Conservation (phyloP, 2,113 vertebrate genomes). For the Microcebus griseorufus region DNA sequence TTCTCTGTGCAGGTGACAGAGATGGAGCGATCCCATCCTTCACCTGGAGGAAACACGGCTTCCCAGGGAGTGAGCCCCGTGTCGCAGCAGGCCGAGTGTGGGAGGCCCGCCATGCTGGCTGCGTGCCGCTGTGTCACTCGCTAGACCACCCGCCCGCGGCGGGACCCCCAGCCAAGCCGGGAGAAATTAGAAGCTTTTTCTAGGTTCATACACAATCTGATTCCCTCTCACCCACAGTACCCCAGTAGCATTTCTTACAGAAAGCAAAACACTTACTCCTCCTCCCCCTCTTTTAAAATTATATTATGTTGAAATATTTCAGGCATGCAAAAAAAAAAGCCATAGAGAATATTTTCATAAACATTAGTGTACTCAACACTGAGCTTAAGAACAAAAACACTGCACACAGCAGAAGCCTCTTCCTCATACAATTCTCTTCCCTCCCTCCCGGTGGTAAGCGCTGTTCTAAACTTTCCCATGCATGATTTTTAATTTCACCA, state of each 20-base stretch:
- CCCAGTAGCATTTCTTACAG: background rate
- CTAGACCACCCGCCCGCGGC: fast-evolving
- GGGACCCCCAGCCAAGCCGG: background rate
- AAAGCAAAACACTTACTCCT: background rate
- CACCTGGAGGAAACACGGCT: slow-evolving; percentile 70
- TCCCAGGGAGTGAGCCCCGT: slow-evolving; percentile 23
- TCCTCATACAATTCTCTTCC: fast-evolving
- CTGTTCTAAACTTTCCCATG: background rate
- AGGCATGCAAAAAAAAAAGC: background rate
- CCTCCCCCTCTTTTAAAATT: background rate
- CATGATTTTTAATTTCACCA: background rate
- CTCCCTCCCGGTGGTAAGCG: background rate
- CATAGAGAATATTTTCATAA: background rate
- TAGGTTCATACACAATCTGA: background rate
- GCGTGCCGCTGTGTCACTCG: background rate
- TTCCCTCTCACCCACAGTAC: background rate
- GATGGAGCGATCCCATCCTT: slow-evolving; percentile 80
- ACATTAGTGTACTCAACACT: background rate
- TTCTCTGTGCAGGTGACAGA: slow-evolving; percentile 82
- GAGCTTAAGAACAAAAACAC: background rate
- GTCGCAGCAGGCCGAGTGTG: background rate
- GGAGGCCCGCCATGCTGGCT: slow-evolving; percentile 21
- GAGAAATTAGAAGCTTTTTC: background rate
- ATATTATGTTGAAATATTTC: background rate
- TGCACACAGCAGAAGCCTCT: background rate